Evolutionary conservation across 2,888 invertebrate genomes (phyloP).

Genomic region (Drosophila infuscata): DNA sequence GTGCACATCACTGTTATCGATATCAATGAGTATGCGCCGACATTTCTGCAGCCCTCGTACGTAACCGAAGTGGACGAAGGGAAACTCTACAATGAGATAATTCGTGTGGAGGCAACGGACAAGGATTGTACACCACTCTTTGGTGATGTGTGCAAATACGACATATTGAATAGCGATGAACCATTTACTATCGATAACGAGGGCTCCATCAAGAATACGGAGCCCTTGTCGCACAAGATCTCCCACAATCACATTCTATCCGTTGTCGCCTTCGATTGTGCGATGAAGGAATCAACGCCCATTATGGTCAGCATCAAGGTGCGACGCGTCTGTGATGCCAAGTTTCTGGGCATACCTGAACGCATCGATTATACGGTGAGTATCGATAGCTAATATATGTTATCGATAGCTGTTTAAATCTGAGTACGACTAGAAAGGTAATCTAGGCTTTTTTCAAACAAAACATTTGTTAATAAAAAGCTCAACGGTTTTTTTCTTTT

Average conservation of each 20-base stretch:
- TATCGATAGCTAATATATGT: conserved; percentile 1
- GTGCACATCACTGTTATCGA: conserved; percentile 98
- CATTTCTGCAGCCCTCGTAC: conserved; percentile 95
- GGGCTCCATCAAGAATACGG: conserved; percentile 97
- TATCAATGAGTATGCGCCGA: conserved; percentile 97
- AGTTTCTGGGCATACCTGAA: conserved; percentile 89
- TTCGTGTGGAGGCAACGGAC: conserved; percentile 96
- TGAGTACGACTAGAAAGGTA: background rate
- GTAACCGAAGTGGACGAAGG: conserved; percentile 95
- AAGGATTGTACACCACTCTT: conserved; percentile 97
- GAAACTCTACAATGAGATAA: conserved; percentile 94
- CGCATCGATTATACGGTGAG: conserved; percentile 84
- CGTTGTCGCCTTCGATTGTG: conserved; percentile 98
- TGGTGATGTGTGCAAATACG: conserved; percentile 98
- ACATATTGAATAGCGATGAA: conserved; percentile 95
- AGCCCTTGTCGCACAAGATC: conserved; percentile 95
- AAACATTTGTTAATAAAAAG: background rate
- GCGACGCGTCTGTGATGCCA: conserved; percentile 91
- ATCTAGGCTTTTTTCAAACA: too few relatives aligned
- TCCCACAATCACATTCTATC: conserved; percentile 98
- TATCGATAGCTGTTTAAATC: background rate
- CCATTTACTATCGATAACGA: conserved; percentile 97
- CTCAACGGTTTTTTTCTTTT: background rate
- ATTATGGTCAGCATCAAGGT: conserved; percentile 99
- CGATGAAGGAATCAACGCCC: conserved; percentile 96